Percentiles rank a stretch among this genome's conserved stretches.
phyloP scores from a whole-genome alignment of 2,113 vertebrate genomes.

The Acanthisitta chloris region DNA sequence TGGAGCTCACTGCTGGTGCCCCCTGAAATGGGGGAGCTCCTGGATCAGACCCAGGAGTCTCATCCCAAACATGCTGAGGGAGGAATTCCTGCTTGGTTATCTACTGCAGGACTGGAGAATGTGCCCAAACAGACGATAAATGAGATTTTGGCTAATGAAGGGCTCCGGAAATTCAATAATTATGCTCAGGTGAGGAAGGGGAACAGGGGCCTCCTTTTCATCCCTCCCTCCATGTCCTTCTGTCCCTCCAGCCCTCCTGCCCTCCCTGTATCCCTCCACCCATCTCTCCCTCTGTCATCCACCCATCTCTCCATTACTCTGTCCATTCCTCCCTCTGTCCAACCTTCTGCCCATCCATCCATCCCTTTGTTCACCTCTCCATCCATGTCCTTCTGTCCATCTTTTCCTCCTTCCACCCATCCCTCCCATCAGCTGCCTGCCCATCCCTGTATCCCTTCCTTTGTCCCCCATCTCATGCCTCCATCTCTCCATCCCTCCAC shows the following conservation, averaged over 20 bases:
- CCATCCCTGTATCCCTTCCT: rapidly evolving
- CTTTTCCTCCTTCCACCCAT: rapidly evolving
- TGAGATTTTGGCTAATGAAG: slow-evolving; percentile 69
- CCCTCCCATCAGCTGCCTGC: too few relatives aligned
- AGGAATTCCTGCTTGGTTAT: neutral
- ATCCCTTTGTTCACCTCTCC: neutral
- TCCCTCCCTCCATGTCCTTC: rapidly evolving
- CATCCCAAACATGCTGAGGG: rapidly evolving
- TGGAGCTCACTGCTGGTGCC: neutral
- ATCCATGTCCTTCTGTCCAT: too few relatives aligned
- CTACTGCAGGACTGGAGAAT: neutral
- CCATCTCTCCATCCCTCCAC: neutral
- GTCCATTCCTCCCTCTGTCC: too few relatives aligned
- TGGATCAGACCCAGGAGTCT: rapidly evolving
- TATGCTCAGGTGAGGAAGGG: slow-evolving; percentile 75
- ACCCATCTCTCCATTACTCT: neutral
- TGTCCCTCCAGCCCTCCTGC: neutral
- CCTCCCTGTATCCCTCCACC: neutral
- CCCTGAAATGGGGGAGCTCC: neutral
- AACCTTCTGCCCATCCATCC: neutral
- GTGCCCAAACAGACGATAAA: slow-evolving; percentile 41
- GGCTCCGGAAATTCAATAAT: slow-evolving; percentile 70
- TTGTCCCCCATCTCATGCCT: neutral
- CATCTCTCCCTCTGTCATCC: neutral
- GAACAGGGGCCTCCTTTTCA: neutral